Base-by-base conservation (phyloP, 2,113 vertebrate genomes). In the Xiphophorus hellerii region DNA sequence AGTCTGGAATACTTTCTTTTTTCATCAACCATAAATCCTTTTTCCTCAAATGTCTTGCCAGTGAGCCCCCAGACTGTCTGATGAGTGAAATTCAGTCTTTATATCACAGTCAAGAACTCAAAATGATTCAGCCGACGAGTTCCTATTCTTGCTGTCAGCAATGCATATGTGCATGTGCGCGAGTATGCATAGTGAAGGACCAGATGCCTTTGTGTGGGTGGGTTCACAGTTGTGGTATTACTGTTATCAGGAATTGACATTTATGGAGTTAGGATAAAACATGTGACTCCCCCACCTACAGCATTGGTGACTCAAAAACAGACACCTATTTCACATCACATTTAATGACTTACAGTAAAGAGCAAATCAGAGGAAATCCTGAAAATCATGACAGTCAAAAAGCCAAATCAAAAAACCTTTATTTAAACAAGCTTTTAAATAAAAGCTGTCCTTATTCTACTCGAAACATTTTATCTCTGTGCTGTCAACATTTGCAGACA, bases 261-360 rank as follows among this genome's bases (percentile, higher is more conserved):
- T 92, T 92, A 51, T 84, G 70, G 39, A 79, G 71, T 70, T 27
- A 44, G 69, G 77, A 85, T 78, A 73, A 84, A 76, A 70, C 82
- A 74, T 85, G 90, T 88, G 82, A 88, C 90, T 92, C 87, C 91
- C 89, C 92, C 93, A 88, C 92, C 93, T 87, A 93, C 89, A 85
- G 54, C 70, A 27, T 66, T 67, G 82, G 82, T 93, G 89, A 93
- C 74, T 86, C 84, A 88, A 54, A 80, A 30, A 63, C 51, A 78
- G 72, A 69, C 15, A 73, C 66, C 37, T 33, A 72, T 61, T 69
- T 76, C 44, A 75, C 5, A 13, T 78, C 71, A 76, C 76, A 14
- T 10, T 58, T 83, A 65, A 78, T 80, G 71, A 17, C 63, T 90
- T 81, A 86, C 80, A 84, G 85, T 84, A 71, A 77, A 80, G 27